Evolutionary conservation across 2,797 vertebrate genomes (phyloP), one percentile per base, ranked within the genome.

Genomic region (Hapalemur alaotrensis): DNA sequence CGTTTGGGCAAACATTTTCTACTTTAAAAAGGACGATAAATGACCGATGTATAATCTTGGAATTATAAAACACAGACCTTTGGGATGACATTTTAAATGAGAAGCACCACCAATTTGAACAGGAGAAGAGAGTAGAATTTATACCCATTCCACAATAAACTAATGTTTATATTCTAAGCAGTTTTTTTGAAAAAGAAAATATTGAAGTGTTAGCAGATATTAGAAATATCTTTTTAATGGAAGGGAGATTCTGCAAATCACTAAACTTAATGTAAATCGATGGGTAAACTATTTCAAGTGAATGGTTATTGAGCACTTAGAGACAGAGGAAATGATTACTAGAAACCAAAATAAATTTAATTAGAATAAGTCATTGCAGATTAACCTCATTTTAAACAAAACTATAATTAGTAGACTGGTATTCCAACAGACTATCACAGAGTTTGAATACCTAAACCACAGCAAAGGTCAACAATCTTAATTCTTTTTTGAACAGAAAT

Each of bases 281-380:
- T 85, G 30, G 7, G 15, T 54, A 59, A 79, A n/a, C 17, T 41
- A n/a, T 79, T 82, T 85, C 70, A 82, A 61, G 41, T 84, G 25
- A 87, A 80, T 83, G 43, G 14, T 73, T 87, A 48, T 38, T 69
- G 63, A 93, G 7, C 38, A 54, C 46, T 50, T 83, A 35, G 10
- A 82, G 30, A 50, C 8, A 38, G 18, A 97, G 83, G 18, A 82
- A 89, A 90, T 63, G 11, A 6, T 57, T 30, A 30, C 41, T 11
- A 87, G 25, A 83, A 86, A 70, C 9, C 32, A 54, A 88, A 89
- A 92, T 28, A 43, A 52, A 86, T 83, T 89, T 94, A 83, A 95
- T 83, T 87, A 79, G 28, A 87, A 79, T 50, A 23, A 80, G 7
- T 67, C 79, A 72, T 20, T 83, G 54, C 79, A 61, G n/a, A 69